Evolutionary conservation across 1,140 invertebrate genomes (phyloP).

Genomic region (Pseudachorutes palmiensis): DNA sequence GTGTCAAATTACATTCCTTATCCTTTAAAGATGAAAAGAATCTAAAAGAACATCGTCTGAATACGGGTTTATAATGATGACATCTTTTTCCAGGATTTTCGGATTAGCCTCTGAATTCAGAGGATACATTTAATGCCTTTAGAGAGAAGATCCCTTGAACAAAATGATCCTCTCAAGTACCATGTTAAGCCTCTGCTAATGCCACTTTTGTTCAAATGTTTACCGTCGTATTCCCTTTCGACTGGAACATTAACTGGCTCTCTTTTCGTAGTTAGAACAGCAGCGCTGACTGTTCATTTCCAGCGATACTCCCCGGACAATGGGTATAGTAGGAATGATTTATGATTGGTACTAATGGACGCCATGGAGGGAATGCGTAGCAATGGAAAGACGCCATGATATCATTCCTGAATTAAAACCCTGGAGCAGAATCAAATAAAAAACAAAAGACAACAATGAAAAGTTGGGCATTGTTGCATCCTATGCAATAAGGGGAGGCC

Average conservation of each 20-base stretch:
- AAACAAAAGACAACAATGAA: neutral
- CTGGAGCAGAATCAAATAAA: neutral
- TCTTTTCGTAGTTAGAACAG: neutral
- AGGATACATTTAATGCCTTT: neutral
- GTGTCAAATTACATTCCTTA: too few relatives aligned
- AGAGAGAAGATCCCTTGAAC: neutral
- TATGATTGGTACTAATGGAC: conserved; percentile 3
- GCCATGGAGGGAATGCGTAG: neutral
- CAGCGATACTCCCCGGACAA: neutral
- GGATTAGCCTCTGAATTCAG: neutral
- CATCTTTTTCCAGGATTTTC: neutral
- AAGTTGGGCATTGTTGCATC: neutral
- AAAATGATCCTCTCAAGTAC: conserved; percentile 12
- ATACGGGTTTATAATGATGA: too few relatives aligned
- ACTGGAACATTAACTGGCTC: neutral
- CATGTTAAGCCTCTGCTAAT: conserved; percentile 4
- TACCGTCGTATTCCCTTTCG: neutral
- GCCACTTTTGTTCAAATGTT: conserved; percentile 12
- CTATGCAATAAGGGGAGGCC: neutral
- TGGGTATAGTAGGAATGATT: neutral
- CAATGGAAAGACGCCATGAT: conserved; percentile 4
- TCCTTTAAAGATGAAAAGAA: too few relatives aligned
- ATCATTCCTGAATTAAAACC: neutral
- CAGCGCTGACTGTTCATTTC: neutral
- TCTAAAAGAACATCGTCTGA: too few relatives aligned